Evolutionary conservation across 1,140 invertebrate genomes (phyloP).

Genomic region (Pseudomyrmex concolor): DNA sequence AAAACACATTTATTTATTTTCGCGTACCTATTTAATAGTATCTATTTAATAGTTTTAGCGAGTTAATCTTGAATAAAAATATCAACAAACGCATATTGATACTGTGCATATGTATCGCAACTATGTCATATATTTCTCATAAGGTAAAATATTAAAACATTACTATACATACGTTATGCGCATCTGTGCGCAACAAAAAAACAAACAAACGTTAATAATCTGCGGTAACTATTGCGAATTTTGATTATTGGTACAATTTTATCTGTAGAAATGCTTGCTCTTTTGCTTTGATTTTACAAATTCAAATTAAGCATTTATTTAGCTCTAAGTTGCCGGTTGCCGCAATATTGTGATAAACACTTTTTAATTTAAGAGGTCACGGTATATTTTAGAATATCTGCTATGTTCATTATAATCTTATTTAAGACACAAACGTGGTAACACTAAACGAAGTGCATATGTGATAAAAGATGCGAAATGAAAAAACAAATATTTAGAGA

Average conservation of each 20-base stretch:
- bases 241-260: constrained; percentile 7
- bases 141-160: too few relatives aligned
- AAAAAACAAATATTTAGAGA: not conserved
- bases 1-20: constrained; percentile 12
- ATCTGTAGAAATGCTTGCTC: not conserved
- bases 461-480: not conserved
- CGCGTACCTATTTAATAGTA: not conserved
- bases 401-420: not conserved
- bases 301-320: constrained; percentile 33
- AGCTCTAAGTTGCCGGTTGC: constrained; percentile 17
- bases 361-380: constrained; percentile 25
- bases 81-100: not conserved
- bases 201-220: not conserved
- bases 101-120: not conserved
- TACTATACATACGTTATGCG: too few relatives aligned
- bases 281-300: not conserved
- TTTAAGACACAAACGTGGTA: not conserved
- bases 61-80: constrained; percentile 17
- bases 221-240: constrained; percentile 32
- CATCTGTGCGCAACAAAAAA: too few relatives aligned
- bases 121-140: too few relatives aligned
- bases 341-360: constrained; percentile 15
- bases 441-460: not conserved
- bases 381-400: constrained; percentile 13
- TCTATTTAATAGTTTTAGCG: constrained; percentile 7